Evolutionary conservation across 37 sponge, comb jelly and placozoan genomes (phyloP).

Genomic region (Spongilla lacustris): DNA sequence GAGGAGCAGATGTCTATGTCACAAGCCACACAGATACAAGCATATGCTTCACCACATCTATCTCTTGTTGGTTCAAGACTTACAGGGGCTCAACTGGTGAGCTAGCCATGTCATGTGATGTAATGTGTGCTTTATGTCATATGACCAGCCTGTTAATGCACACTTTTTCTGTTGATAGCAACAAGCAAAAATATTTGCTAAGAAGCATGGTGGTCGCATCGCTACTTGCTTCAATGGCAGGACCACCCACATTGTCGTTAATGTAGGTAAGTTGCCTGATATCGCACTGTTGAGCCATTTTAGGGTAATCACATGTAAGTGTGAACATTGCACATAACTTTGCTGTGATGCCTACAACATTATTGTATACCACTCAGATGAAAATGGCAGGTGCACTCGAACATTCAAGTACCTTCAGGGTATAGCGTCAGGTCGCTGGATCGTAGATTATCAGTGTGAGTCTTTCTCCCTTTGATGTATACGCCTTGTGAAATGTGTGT

Average conservation of each 20-base stretch:
- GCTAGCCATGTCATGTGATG: background rate
- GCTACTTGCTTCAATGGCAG: constrained; percentile 36
- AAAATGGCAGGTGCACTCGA: constrained; percentile 37
- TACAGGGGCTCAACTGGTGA: constrained; percentile 18
- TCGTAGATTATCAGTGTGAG: background rate
- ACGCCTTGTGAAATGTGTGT: background rate
- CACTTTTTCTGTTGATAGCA: background rate
- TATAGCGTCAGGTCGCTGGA: constrained; percentile 36
- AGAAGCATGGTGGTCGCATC: constrained; percentile 20
- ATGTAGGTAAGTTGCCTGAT: background rate
- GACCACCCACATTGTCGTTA: constrained; percentile 19
- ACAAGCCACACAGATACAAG: too few relatives aligned
- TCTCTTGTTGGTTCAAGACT: constrained; percentile 20
- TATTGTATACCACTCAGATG: constrained; percentile 3
- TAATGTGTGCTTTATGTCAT: background rate
- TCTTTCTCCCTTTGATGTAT: background rate
- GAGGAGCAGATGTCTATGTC: too few relatives aligned
- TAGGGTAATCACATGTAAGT: too few relatives aligned
- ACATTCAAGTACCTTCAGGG: constrained; percentile 54
- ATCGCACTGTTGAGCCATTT: too few relatives aligned
- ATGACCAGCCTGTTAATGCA: too few relatives aligned
- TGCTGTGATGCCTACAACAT: too few relatives aligned
- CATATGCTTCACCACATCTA: background rate
- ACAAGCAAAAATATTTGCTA: constrained; percentile 5
- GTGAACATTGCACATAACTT: too few relatives aligned